Evolutionary conservation across 2,113 vertebrate genomes (phyloP).

Genomic region (Cyanocitta stelleri): DNA sequence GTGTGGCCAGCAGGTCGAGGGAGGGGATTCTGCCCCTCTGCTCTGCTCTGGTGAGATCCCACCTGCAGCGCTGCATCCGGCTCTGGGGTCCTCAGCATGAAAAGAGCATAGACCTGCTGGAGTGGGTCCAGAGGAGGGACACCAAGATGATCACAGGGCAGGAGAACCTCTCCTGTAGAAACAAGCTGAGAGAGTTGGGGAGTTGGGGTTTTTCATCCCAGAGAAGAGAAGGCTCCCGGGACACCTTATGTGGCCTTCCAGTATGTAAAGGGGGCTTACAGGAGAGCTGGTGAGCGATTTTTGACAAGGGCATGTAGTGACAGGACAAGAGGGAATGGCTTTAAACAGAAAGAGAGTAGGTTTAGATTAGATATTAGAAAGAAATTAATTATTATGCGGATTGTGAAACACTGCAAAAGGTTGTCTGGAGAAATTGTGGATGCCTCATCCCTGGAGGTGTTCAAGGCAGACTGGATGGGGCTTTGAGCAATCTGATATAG

Average conservation of each 20-base stretch:
- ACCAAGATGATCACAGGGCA: background rate
- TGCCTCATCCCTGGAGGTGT: background rate
- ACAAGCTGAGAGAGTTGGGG: background rate
- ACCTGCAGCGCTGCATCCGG: background rate
- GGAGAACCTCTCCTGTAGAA: background rate
- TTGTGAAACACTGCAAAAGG: background rate
- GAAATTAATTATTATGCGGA: rapidly evolving
- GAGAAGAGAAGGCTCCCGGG: background rate
- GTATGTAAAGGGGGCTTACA: background rate
- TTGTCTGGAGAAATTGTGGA: background rate
- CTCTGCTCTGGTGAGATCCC: background rate
- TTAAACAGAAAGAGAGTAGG: background rate
- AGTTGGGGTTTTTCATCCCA: background rate
- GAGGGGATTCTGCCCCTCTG: background rate
- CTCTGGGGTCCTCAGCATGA: background rate
- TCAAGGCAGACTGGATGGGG: background rate
- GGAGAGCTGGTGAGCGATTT: background rate
- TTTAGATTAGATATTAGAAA: background rate
- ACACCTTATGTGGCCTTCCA: background rate
- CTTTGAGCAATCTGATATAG: background rate
- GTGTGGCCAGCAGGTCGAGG: background rate
- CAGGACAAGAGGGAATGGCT: background rate
- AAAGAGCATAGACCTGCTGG: background rate
- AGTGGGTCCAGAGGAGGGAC: background rate
- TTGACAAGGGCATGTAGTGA: background rate